phyloP scores from a whole-genome alignment of 1,140 invertebrate species.

The Orussus abietinus region DNA sequence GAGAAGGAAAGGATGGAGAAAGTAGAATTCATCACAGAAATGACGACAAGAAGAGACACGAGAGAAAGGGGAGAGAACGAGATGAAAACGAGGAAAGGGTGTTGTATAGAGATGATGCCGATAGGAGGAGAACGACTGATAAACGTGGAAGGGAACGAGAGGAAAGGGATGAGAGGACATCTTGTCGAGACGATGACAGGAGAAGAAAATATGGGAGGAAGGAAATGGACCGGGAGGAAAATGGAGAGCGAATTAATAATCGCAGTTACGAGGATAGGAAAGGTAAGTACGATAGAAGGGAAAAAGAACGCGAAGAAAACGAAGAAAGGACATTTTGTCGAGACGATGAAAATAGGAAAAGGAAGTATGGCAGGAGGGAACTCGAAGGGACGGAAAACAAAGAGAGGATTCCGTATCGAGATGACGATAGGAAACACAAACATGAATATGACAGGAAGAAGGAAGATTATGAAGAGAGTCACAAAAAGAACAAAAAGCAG shows the following conservation, averaged over 20 bases:
- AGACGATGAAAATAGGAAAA: constrained; percentile 19
- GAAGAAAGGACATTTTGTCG: constrained; percentile 2
- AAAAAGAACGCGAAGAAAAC: constrained; percentile 11
- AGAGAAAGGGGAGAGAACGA: constrained; percentile 3
- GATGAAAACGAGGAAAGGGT: constrained; percentile 2
- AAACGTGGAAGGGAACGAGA: neutral
- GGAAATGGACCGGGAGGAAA: too few relatives aligned
- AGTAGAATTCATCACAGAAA: constrained; percentile 6
- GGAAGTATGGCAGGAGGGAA: constrained; percentile 13
- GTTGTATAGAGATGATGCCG: neutral
- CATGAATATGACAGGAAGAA: constrained; percentile 27
- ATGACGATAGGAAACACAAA: constrained; percentile 17
- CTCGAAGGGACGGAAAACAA: constrained; percentile 15
- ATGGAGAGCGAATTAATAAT: constrained; percentile 8
- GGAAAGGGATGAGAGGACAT: constrained; percentile 3
- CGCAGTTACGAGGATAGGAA: constrained; percentile 9
- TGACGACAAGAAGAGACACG: constrained; percentile 2
- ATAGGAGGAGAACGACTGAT: constrained; percentile 2
- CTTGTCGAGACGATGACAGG: too few relatives aligned
- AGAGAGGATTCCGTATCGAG: constrained; percentile 13
- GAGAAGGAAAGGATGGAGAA: constrained; percentile 10
- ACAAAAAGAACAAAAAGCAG: constrained; percentile 23
- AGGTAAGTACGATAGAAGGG: constrained; percentile 9
- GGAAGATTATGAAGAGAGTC: constrained; percentile 32
- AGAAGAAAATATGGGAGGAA: too few relatives aligned